Evolutionary conservation across 2,888 invertebrate genomes (phyloP), one percentile per base, ranked within the genome.

Genomic region (Autographa pulchrina): DNA sequence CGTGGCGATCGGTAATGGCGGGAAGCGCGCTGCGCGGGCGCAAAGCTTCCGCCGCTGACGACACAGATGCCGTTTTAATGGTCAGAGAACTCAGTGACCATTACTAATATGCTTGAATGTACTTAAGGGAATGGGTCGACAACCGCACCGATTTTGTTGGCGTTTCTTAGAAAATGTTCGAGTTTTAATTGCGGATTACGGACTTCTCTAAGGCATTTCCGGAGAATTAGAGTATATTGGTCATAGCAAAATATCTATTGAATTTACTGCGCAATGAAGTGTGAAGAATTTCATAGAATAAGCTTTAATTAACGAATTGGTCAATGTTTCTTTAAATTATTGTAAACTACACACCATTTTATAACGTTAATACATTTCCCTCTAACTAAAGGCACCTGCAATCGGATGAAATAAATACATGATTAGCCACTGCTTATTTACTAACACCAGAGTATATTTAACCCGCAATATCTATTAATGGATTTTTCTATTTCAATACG

Each of bases 41-140:
- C 82, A 65, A 65, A 65, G 77, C 78, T 81, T 84, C 81, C 82
- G 78, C 74, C 73, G 83, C 73, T 77, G 80, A 65, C 83, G 79
- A 83, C 84, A 85, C 77, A 84, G 84, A 81, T 85, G 85, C 84
- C 85, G 81, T 85, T 85, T 85, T 85, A 83, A 85, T 85, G 81
- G 84, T 65, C 78, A 75, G 77, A 82, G 74, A 84, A 80, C 78
- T 78, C 84, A 85, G 66, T 82, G 83, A 83, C 85, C 84, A 83
- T 82, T 68, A 82, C 85, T 82, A 84, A 84, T 84, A 81, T 72
- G 81, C 84, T 70, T 72, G 66, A 81, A 67, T 79, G 81, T 78
- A 80, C 78, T 83, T 80, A 72, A 84, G 74, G 73, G 78, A 74
- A 78, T 71, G 48, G 83, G 84, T 84, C 82, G 82, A 84, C 67